Percentiles rank a stretch among this genome's conserved stretches.
Evolutionary conservation across 2,888 invertebrate genomes (phyloP).

Genomic region (Sphaerophoria taeniata): DNA sequence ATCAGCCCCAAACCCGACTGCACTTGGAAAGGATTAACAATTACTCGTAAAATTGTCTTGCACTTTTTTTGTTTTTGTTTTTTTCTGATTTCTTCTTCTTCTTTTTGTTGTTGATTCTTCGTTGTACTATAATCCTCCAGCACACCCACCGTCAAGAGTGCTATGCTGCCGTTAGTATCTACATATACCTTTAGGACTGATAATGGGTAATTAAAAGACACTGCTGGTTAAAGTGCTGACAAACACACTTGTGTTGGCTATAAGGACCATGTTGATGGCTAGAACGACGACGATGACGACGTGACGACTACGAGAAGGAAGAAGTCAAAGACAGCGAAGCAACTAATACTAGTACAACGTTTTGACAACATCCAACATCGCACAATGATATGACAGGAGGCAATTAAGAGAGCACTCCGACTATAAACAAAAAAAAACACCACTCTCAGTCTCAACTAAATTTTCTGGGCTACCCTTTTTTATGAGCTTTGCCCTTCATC

Average conservation of each 20-base stretch:
- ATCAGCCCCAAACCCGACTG: neutral
- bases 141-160: conserved; percentile 2
- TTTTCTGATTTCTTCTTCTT: conserved; percentile 35
- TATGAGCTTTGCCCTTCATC: conserved; percentile 36
- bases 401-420: conserved; percentile 42
- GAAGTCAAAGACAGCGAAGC: neutral
- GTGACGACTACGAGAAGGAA: neutral
- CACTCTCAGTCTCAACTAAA: neutral
- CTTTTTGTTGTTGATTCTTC: conserved; percentile 20
- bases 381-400: conserved; percentile 55
- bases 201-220: no score
- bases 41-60: conserved; percentile 65
- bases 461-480: conserved; percentile 35
- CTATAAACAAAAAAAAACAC: neutral
- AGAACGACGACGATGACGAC: conserved; percentile 26
- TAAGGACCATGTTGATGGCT: conserved; percentile 48
- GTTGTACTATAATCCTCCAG: conserved; percentile 14
- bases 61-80: conserved; percentile 61
- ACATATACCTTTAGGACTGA: conserved; percentile 74
- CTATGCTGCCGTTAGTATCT: conserved; percentile 57
- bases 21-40: conserved; percentile 65
- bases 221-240: conserved; percentile 74
- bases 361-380: conserved; percentile 54
- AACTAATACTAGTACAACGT: neutral
- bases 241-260: conserved; percentile 69